Conservation (phyloP, 92 coral and sea anemone genomes). For the Porites cylindrica region DNA sequence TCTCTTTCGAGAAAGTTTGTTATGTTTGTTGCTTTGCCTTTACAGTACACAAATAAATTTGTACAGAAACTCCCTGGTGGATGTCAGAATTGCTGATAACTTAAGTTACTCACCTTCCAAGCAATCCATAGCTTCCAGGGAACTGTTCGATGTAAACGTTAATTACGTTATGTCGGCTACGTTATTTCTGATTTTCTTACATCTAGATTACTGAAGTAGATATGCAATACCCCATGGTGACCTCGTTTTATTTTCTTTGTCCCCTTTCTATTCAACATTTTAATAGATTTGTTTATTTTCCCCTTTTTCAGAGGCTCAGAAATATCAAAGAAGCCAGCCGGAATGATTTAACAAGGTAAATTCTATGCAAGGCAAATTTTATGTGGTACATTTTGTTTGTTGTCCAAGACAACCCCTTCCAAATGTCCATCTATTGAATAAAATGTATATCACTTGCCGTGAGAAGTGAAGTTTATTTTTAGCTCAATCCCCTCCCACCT, state of each 20-base stretch:
- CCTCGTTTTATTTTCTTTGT: background rate
- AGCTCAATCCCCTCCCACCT: background rate
- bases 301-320: slow-evolving; percentile 52
- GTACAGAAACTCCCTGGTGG: too few relatives aligned
- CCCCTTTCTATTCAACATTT: background rate
- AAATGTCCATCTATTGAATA: background rate
- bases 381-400: background rate
- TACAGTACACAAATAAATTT: too few relatives aligned
- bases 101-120: too few relatives aligned
- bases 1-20: too few relatives aligned
- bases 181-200: background rate
- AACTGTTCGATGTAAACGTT: too few relatives aligned
- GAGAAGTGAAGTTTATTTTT: background rate
- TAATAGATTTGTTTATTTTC: slow-evolving; percentile 6
- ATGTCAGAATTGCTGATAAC: too few relatives aligned
- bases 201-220: background rate
- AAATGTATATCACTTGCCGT: background rate
- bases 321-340: slow-evolving; percentile 61
- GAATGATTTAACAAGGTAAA: slow-evolving; percentile 63
- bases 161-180: background rate
- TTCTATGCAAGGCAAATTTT: background rate
- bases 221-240: background rate
- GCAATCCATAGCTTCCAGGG: too few relatives aligned
- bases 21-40: too few relatives aligned
- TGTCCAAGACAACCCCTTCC: background rate